Evolutionary conservation across 2,113 vertebrate genomes (phyloP), one percentile per base, ranked within the genome.

Genomic region (Ictalurus furcatus): DNA sequence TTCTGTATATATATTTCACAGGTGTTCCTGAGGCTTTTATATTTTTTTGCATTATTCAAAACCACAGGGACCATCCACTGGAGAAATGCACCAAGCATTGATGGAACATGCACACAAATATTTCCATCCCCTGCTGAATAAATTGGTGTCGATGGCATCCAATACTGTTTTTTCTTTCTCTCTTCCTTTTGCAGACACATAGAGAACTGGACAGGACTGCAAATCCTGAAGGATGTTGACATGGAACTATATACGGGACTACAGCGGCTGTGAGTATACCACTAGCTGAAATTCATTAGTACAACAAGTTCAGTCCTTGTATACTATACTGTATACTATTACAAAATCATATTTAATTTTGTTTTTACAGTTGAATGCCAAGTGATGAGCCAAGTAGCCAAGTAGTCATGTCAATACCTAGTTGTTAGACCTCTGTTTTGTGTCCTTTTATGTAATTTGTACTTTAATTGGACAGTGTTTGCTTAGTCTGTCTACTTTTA

Each of bases 231-330:
- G 0, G 98, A 98, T 0, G 97, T 99, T n/a, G 98, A 99, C 93
- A 99, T 99, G 98, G 98, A 97, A 93, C 98, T 99, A 90, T 99
- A 99, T 94, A 98, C 97, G 0, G 98, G 98, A 96, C 97, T 99
- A 56, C 97, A 99, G 94, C 97, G 96, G 94, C 96, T 99, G 98
- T 99, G 94, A 99, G 98, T 98, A 71, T 16, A 63, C 21, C 54
- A 30, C n/a, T 71, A 84, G 8, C 54, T 74, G 54, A 82, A 34
- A 40, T 87, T 28, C 59, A 23, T 63, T n/a, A 63, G 30, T 73
- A 37, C 16, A 37, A 19, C 21, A 78, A 16, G 23, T 28, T 78
- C 4, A 34, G 58, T 59, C 80, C 25, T 59, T 59, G 21, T 37
- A 23, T 59, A 59, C 30, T 19, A 52, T 52, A 52, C 9, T 52